These are phyloP conservation scores for Strix uralensis DNA, from an alignment of 2,113 vertebrate genomes.

Conservation along the genomic window DNA sequence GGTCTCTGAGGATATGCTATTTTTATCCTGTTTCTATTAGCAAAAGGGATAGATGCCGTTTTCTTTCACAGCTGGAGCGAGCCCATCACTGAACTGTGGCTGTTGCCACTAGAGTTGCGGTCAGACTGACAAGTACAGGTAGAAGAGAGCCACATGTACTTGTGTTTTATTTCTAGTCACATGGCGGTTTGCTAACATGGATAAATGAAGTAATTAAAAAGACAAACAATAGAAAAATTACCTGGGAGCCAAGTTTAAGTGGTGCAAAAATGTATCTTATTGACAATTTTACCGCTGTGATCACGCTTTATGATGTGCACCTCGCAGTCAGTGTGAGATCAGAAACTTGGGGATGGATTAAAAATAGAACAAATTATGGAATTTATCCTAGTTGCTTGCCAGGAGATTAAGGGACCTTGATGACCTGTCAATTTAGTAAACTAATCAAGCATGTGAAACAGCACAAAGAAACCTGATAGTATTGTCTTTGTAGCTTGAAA, in stretches of 20 bases:
- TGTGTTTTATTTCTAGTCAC: not conserved
- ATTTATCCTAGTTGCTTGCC: not conserved
- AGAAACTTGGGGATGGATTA: not conserved
- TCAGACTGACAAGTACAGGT: not conserved
- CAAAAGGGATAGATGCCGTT: not conserved
- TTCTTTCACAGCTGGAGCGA: not conserved
- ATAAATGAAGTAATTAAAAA: not conserved
- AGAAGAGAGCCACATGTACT: not conserved
- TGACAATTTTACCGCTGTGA: not conserved
- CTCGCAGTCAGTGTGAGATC: not conserved
- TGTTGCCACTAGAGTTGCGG: not conserved
- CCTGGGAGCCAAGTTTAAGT: not conserved
- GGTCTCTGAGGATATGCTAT: not conserved
- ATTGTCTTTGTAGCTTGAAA: not conserved
- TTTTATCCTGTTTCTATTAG: not conserved
- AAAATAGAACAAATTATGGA: not conserved
- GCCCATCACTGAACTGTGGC: not conserved
- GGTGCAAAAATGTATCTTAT: not conserved
- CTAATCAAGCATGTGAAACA: not conserved
- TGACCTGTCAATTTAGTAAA: not conserved
- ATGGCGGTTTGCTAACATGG: not conserved
- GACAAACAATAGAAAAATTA: not conserved
- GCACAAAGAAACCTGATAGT: not conserved
- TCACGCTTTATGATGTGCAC: not conserved
- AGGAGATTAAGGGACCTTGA: not conserved